phyloP scores from a whole-genome alignment of 2,888 invertebrate species.

The Matsumyia berberina region DNA sequence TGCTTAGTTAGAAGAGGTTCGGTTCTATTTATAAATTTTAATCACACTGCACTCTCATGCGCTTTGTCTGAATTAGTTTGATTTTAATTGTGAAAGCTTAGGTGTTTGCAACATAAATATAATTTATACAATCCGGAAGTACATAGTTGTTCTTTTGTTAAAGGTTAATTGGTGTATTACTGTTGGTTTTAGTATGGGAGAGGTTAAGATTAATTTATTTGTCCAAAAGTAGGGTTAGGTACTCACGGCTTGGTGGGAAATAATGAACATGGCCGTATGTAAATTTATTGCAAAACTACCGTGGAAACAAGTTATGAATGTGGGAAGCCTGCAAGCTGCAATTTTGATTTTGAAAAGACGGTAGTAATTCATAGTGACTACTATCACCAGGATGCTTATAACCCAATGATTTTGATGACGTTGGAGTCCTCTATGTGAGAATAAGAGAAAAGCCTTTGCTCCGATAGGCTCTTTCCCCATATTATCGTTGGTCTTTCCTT shows the following conservation, averaged over 20 bases:
- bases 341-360: too few species aligned
- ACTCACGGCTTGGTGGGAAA: not conserved
- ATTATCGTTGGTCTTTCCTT: too few species aligned
- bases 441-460: too few species aligned
- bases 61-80: slow-evolving; percentile 2
- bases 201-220: not conserved
- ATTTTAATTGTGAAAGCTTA: not conserved
- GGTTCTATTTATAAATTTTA: slow-evolving; percentile 25
- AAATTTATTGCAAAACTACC: too few species aligned
- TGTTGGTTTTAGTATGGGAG: not conserved
- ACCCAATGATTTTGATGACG: too few species aligned
- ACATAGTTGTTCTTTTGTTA: slow-evolving; percentile 9
- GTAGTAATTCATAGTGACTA: too few species aligned
- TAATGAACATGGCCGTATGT: not conserved
- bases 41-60: slow-evolving; percentile 24
- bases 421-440: too few species aligned
- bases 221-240: not conserved
- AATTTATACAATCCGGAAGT: slow-evolving; percentile 23
- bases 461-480: too few species aligned
- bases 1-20: slow-evolving; percentile 14
- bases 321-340: too few species aligned
- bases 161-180: slow-evolving; percentile 30
- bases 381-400: too few species aligned
- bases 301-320: too few species aligned
- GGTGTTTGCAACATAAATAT: not conserved